These are phyloP conservation scores for Cepaea hortensis DNA, from an alignment of 2,888 invertebrate genomes.

Conservation along the genomic window DNA sequence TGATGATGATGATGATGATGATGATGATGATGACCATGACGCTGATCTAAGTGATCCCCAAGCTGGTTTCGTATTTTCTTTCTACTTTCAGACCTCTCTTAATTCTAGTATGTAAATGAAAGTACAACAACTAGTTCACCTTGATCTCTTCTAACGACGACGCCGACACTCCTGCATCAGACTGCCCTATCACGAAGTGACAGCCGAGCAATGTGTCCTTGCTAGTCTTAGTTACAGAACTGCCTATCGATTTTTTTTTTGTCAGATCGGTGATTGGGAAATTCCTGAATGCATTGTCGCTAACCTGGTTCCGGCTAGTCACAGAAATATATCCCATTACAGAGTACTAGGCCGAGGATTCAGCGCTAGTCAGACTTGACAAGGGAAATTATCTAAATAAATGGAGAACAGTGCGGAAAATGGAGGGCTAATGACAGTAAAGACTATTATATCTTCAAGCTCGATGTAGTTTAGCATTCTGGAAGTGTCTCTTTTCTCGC, in stretches of 20 bases:
- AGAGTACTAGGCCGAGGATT: background rate
- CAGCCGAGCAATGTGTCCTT: background rate
- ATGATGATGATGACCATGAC: no score
- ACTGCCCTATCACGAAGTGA: background rate
- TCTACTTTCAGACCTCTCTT: no score
- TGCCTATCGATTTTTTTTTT: conserved; percentile 18
- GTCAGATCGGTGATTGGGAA: conserved; percentile 11
- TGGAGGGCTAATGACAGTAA: no score
- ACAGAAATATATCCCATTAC: conserved; percentile 30
- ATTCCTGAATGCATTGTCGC: conserved; percentile 21
- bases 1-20: no score
- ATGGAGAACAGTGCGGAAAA: background rate
- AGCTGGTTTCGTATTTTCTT: no score
- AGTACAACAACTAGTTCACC: no score
- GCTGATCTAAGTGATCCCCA: no score
- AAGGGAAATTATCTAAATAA: conserved; percentile 16
- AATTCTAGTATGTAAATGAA: no score
- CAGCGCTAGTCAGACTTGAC: background rate
- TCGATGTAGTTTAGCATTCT: background rate
- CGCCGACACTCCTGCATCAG: background rate
- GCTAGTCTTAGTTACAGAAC: conserved; percentile 2
- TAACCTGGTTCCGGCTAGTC: conserved; percentile 21
- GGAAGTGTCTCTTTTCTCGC: background rate
- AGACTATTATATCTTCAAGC: background rate
- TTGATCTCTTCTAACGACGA: no score